phyloP scores from a whole-genome alignment of 2,113 vertebrate species.

The Megaleporinus macrocephalus region DNA sequence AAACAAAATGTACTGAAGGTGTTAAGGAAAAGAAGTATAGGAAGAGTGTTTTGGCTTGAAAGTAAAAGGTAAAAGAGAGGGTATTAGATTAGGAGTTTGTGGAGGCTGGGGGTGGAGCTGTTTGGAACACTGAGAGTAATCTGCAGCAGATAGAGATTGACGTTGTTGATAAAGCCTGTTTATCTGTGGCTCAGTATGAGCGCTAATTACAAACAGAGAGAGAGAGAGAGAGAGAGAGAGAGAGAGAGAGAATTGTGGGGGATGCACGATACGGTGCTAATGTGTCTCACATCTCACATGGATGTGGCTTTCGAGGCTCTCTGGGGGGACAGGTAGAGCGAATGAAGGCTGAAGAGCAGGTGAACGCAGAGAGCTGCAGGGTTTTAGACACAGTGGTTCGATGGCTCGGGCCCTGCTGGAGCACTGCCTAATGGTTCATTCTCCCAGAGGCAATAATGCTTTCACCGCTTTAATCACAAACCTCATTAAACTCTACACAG shows the following conservation, averaged over 20 bases:
- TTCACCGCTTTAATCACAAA: constrained; percentile 64
- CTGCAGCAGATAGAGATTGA: constrained; percentile 53
- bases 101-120: constrained; percentile 20
- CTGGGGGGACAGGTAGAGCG: constrained; percentile 29
- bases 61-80: not conserved
- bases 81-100: constrained; percentile 53
- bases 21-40: not conserved
- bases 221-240: not conserved
- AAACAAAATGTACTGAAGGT: too few relatives aligned
- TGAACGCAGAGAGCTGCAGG: constrained; percentile 34
- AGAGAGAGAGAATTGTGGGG: not conserved
- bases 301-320: constrained; percentile 16
- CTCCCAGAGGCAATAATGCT: constrained; percentile 62
- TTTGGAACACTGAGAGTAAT: constrained; percentile 54
- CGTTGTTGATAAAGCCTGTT: constrained; percentile 61
- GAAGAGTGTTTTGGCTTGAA: not conserved
- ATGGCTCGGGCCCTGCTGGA: constrained; percentile 55
- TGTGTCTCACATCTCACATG: constrained; percentile 9
- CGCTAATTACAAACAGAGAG: constrained; percentile 17
- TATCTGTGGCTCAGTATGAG: constrained; percentile 33
- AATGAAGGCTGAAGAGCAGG: constrained; percentile 27
- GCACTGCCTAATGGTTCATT: constrained; percentile 62
- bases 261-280: not conserved
- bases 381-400: constrained; percentile 49
- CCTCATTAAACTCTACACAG: constrained; percentile 55